Percentiles rank a stretch among this genome's conserved stretches.
Conservation (phyloP, 2,888 invertebrate genomes). For the Metacarcinus magister region DNA sequence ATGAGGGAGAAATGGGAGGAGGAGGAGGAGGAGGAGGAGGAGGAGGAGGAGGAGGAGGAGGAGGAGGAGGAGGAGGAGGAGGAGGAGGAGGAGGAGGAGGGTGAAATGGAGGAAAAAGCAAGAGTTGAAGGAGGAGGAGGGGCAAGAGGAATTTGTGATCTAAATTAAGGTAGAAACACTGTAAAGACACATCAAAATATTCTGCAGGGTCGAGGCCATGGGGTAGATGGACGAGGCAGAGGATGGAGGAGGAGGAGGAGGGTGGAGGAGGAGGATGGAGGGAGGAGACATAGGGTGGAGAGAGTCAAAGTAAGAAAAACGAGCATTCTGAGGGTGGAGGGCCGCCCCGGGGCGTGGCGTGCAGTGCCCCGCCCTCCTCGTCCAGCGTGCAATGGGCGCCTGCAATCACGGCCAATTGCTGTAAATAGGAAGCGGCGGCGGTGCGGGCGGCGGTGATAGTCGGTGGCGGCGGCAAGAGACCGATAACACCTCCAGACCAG, state of each 20-base stretch:
- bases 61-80: background rate
- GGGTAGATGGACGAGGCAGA: background rate
- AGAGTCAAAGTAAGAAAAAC: background rate
- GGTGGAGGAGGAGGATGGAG: background rate
- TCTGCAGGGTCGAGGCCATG: background rate
- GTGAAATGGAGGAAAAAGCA: background rate
- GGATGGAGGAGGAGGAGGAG: background rate
- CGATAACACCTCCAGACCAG: slow-evolving; percentile 47
- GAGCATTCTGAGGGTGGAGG: background rate
- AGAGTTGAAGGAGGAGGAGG: background rate
- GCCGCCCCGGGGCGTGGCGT: background rate
- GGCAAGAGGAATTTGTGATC: background rate
- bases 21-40: background rate
- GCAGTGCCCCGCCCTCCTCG: slow-evolving; percentile 72
- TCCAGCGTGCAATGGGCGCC: slow-evolving; percentile 76
- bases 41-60: background rate
- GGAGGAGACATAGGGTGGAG: slow-evolving; percentile 51
- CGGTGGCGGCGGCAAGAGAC: slow-evolving; percentile 53
- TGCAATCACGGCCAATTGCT: slow-evolving; percentile 77
- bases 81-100: background rate
- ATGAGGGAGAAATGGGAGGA: background rate
- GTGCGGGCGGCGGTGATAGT: slow-evolving; percentile 71
- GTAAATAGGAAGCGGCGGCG: slow-evolving; percentile 76
- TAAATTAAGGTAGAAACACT: background rate
- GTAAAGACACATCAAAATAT: background rate